Evolutionary conservation across 2,888 invertebrate species (phyloP), one percentile per base, ranked within the genome.

Genomic region (Pantelozetes paolii): DNA sequence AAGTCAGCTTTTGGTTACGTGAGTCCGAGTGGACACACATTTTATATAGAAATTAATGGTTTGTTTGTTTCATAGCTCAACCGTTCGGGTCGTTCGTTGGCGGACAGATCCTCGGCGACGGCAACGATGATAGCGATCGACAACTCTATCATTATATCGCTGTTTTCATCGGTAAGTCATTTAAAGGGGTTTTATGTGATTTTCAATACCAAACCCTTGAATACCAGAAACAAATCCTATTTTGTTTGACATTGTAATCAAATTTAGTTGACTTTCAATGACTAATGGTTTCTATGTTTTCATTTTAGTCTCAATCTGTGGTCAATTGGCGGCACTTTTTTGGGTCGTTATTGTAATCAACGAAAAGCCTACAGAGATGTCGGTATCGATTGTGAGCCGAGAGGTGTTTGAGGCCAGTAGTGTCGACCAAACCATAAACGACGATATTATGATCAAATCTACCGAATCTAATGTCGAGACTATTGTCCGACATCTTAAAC

Each of bases 1-100:
- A 73, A 69, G 69, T 73, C n/a, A 69, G 73, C 54, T 73, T 73
- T 32, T 73, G 73, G 73, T 45, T 72, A 20, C 59, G 72, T 72
- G 62, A 59, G 42, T 72, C 18, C 2, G 67, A 11, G 20, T 5
- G 8, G 20, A 20, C 26, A 23, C 11, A 9, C 40, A 6, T 59
- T 59, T 59, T 8, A 26, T 26, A 59, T 26, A 8, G 8, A 59
- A 26, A 26, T 40, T 40, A 6, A 40, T 9, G 20, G 11, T 11
- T 57, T 23, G 9, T 57, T 57, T 23, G n/a, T 69, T 69, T 71
- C 13, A 15, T 42, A 73, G 73, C 73, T 42, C 73, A 73, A 69
- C 73, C 73, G 9, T 48, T 73, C 3, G 73, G 73, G 26, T 69
- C 67, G 23, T 73, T 73, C 30, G 48, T 73, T 70, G 73, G 73